Percentiles rank a stretch among this genome's conserved stretches.
Conservation (phyloP, 2,113 vertebrate species). For the Cryptotis parvus region DNA sequence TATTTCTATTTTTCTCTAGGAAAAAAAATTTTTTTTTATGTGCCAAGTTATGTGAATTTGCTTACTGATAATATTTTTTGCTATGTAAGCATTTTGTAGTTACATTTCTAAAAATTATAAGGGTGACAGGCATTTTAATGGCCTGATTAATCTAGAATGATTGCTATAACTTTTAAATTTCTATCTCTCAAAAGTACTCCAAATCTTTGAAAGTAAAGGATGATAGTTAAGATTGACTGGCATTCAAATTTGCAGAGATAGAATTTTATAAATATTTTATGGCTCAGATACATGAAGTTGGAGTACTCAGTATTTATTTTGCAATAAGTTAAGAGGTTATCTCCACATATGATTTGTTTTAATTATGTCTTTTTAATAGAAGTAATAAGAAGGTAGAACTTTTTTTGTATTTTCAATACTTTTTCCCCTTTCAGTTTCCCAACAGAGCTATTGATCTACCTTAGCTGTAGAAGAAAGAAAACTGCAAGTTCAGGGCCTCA, state of each 20-base stretch:
- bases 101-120: constrained; percentile 46
- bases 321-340: neutral
- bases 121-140: constrained; percentile 64
- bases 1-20: neutral
- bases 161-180: constrained; percentile 42
- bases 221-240: constrained; percentile 67
- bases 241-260: constrained; percentile 66
- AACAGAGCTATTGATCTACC: neutral
- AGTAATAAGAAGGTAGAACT: neutral
- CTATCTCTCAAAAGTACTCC: constrained; percentile 57
- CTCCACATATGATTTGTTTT: neutral
- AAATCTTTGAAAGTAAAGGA: constrained; percentile 71
- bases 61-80: constrained; percentile 4
- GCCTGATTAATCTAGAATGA: constrained; percentile 65
- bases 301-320: constrained; percentile 19
- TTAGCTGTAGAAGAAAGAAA: neutral
- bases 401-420: neutral
- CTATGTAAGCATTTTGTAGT: constrained; percentile 41
- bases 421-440: neutral
- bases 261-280: constrained; percentile 68
- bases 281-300: neutral
- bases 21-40: constrained; percentile 25
- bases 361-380: constrained; percentile 14
- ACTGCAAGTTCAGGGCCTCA: too few relatives aligned
- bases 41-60: constrained; percentile 33